phyloP scores from a whole-genome alignment of 2,113 vertebrate genomes.

The Stegastes partitus region DNA sequence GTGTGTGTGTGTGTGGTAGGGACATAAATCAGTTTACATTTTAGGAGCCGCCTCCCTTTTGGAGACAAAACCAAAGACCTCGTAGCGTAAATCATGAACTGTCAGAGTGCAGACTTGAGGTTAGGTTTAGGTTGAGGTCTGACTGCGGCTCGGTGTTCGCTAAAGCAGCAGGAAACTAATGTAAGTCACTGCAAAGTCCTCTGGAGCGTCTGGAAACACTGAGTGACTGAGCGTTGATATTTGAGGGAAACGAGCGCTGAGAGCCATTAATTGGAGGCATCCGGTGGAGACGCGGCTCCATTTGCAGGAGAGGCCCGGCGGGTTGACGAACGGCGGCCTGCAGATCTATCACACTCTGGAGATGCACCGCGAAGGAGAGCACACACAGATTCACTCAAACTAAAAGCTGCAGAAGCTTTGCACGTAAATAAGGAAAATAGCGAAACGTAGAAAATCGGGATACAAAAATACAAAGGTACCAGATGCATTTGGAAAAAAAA shows the following conservation, averaged over 20 bases:
- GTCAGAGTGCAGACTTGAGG: no score
- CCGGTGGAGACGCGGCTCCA: constrained; percentile 64
- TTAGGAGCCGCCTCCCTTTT: no score
- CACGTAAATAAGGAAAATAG: not conserved
- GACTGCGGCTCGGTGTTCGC: no score
- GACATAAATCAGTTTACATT: no score
- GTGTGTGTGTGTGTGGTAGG: no score
- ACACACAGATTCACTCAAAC: not conserved
- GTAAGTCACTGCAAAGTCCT: not conserved
- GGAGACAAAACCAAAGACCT: not conserved
- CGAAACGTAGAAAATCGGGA: no score
- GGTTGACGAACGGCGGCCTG: constrained; percentile 2
- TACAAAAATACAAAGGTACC: no score
- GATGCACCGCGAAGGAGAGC: not conserved
- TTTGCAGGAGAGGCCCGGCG: constrained; percentile 34
- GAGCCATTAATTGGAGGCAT: constrained; percentile 71
- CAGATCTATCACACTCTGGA: constrained; percentile 4
- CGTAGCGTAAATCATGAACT: not conserved
- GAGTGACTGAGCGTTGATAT: constrained; percentile 4
- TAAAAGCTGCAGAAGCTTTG: not conserved
- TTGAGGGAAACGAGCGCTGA: constrained; percentile 51
- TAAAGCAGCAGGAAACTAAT: not conserved
- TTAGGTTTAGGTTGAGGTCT: no score
- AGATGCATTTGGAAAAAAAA: no score
- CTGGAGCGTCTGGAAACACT: not conserved